Base-by-base conservation (phyloP, 2,797 vertebrate genomes). In the Streptopelia turtur region DNA sequence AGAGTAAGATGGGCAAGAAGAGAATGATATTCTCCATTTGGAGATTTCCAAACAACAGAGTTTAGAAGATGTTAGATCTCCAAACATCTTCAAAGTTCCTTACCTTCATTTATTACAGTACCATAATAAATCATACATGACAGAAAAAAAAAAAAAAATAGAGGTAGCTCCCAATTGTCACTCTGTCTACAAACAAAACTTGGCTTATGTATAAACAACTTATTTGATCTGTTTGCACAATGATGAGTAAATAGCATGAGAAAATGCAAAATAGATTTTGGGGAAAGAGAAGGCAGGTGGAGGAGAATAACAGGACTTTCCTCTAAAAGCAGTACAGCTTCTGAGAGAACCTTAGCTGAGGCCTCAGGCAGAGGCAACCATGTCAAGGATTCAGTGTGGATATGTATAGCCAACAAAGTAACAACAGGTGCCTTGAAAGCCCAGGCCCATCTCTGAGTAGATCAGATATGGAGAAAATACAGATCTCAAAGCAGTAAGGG, bases 111-210 rank as follows among this genome's bases (percentile, higher is more conserved):
- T 79, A 47, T 50, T 60, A 7, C 5, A n/a, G 8, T 16, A 53
- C 16, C 5, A 17, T 33, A 74, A 28, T 15, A 53, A 71, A 47
- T 2, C 4, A 9, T 5, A 60, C 15, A 50, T 6, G 3, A 24
- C 18, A 18, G 14, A 20, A 45, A 45, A 45, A 45, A 45, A 43
- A 43, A 45, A 25, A 53, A 61, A 72, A 35, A 23, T 55, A 57
- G 4, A 27, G 2, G 1, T 13, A 50, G 6, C 4, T 55, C 7
- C 9, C 10, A 39, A 6, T 12, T 15, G 11, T 35, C 10, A 66
- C 7, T 60, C 3, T n/a, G 6, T 45, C 11, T 60, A 14, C 17
- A 59, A 83, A 56, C 6, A 27, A 20, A 45, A 4, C 10, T 55
- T 23, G 65, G 27, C 11, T 22, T 47, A 70, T 57, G 25, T 11